Conservation (phyloP, 2,113 vertebrate genomes). For the Pogonocichla stellata region DNA sequence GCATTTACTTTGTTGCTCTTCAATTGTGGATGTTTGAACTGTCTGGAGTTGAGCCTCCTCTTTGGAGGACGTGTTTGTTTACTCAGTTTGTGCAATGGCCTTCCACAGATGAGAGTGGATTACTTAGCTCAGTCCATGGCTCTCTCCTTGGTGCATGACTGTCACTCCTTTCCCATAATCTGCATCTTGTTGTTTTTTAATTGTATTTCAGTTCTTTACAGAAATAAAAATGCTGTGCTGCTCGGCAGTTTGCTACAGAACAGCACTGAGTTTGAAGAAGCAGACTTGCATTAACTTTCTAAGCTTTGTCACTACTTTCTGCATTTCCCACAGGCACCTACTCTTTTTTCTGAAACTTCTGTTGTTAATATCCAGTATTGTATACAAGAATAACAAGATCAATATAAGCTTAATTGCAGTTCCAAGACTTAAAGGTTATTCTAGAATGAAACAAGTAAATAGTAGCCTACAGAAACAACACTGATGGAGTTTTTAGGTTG, state of each 20-base stretch:
- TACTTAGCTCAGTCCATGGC: neutral
- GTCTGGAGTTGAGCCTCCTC: neutral
- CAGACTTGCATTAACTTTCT: neutral
- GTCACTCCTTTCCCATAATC: neutral
- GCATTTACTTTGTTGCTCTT: neutral
- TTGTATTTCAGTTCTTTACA: neutral
- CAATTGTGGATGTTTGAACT: neutral
- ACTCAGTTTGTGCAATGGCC: neutral
- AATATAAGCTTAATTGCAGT: neutral
- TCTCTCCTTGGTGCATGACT: neutral
- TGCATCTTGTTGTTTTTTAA: neutral
- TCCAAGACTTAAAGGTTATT: neutral
- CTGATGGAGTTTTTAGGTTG: neutral
- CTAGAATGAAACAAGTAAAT: neutral
- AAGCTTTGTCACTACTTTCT: neutral
- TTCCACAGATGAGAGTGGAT: neutral
- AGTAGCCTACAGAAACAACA: neutral
- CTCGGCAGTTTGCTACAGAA: neutral
- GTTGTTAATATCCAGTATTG: neutral
- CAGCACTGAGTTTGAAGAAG: neutral
- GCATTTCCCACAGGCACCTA: neutral
- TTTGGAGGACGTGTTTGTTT: neutral
- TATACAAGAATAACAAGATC: neutral
- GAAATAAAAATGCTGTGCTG: neutral
- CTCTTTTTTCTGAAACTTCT: neutral